A percentile compares a stretch with the other conserved stretches of the same genome.
phyloP scores from a whole-genome alignment of 2,888 invertebrate species.

The Aricia artaxerxes region DNA sequence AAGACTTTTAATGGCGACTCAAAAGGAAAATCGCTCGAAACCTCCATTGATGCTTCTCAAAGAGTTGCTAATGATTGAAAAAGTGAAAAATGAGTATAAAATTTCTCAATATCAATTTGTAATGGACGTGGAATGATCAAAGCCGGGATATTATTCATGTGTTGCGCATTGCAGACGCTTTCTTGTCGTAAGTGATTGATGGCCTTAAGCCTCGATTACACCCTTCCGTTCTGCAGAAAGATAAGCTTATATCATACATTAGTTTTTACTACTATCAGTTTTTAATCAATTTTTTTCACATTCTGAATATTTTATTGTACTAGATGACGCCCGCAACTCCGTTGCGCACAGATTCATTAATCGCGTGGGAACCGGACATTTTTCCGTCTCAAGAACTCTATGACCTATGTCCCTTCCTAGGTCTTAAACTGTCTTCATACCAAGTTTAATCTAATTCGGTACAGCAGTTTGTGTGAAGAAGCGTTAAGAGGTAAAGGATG shows the following conservation, averaged over 20 bases:
- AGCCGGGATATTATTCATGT: slow-evolving; percentile 28
- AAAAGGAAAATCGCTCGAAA: slow-evolving; percentile 22
- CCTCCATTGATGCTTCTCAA: slow-evolving; percentile 2
- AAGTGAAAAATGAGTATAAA: slow-evolving; percentile 18
- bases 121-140: slow-evolving; percentile 19
- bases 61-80: slow-evolving; percentile 24
- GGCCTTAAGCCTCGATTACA: slow-evolving; percentile 21
- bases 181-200: slow-evolving; percentile 33
- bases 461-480: too few relatives aligned
- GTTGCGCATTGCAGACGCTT: slow-evolving; percentile 33
- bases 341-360: too few relatives aligned
- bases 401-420: too few relatives aligned
- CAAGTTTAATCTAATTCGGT: too few relatives aligned
- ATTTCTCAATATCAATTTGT: slow-evolving; percentile 20
- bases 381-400: too few relatives aligned
- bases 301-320: too few relatives aligned
- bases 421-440: too few relatives aligned
- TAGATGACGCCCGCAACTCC: too few relatives aligned
- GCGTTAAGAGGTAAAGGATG: too few relatives aligned
- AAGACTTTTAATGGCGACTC: slow-evolving; percentile 5
- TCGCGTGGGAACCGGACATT: too few relatives aligned
- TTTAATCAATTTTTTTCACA: too few relatives aligned
- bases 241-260: background rate
- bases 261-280: background rate
- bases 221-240: background rate